These are phyloP conservation scores for Dermochelys coriacea DNA, from an alignment of 2,797 vertebrate genomes.

Conservation along the genomic window DNA sequence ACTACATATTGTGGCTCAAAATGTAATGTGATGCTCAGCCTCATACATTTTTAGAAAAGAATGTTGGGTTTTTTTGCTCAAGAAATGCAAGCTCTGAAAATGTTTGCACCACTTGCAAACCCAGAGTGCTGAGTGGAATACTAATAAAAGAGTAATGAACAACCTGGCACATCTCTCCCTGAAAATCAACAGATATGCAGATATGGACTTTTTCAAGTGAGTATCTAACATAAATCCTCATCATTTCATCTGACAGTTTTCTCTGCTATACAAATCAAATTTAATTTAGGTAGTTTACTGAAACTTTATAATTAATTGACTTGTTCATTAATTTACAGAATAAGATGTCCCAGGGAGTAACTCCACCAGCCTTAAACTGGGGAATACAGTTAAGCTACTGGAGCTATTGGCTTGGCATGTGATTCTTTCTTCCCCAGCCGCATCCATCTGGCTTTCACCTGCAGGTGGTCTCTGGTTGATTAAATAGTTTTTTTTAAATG, in stretches of 20 bases:
- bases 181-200: neutral
- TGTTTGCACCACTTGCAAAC: neutral
- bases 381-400: neutral
- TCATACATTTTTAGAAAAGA: neutral
- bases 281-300: conserved; percentile 61
- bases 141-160: neutral
- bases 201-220: neutral
- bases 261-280: conserved; percentile 38
- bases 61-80: neutral
- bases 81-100: neutral
- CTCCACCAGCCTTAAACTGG: neutral
- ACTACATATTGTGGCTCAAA: neutral
- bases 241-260: conserved; percentile 39
- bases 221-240: conserved; percentile 38
- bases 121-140: neutral
- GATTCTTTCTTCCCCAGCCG: neutral
- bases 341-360: conserved; percentile 31
- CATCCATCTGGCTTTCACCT: neutral
- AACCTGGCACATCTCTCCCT: neutral
- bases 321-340: conserved; percentile 57
- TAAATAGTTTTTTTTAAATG: neutral
- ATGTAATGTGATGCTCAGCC: neutral
- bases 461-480: neutral
- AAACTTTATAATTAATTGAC: conserved; percentile 61
- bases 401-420: neutral